A percentile compares a stretch with the other conserved stretches of the same genome.
Evolutionary conservation across 2,888 invertebrate species (phyloP).

Genomic region (Coelogynopora nodosa): DNA sequence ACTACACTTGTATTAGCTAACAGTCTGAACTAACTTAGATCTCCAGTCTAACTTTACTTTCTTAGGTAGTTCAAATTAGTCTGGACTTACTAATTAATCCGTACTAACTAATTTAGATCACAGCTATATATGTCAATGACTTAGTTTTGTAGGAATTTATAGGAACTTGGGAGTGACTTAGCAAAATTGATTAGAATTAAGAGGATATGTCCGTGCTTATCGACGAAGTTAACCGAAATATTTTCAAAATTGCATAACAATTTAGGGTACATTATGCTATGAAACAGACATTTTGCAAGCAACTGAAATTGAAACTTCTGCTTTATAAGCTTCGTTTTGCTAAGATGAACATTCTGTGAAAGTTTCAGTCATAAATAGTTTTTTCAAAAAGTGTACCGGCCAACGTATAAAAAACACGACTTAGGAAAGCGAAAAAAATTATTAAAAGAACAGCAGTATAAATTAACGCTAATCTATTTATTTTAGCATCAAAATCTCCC

Average conservation of each 20-base stretch:
- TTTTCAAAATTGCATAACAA: not conserved
- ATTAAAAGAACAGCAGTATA: not conserved
- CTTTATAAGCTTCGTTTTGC: not conserved
- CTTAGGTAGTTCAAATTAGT: not conserved
- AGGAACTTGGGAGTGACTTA: not conserved
- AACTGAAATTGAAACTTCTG: not conserved
- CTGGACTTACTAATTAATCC: not conserved
- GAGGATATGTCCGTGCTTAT: conserved; percentile 1
- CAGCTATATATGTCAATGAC: conserved; percentile 11
- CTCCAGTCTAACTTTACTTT: not conserved
- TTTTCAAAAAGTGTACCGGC: not conserved
- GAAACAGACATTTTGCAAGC: not conserved
- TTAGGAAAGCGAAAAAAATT: not conserved
- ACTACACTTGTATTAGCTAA: conserved; percentile 8
- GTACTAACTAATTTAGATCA: conserved; percentile 6
- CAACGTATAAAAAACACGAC: not conserved
- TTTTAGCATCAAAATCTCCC: not conserved
- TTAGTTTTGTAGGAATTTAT: conserved; percentile 11
- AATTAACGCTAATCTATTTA: not conserved
- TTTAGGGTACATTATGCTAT: not conserved
- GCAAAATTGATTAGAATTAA: conserved; percentile 3
- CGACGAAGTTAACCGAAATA: not conserved
- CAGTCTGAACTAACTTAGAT: conserved; percentile 7
- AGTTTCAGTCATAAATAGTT: not conserved
- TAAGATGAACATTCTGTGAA: not conserved